Evolutionary conservation across 2,888 invertebrate species (phyloP), one percentile per base, ranked within the genome.

Genomic region (Pocota personata): DNA sequence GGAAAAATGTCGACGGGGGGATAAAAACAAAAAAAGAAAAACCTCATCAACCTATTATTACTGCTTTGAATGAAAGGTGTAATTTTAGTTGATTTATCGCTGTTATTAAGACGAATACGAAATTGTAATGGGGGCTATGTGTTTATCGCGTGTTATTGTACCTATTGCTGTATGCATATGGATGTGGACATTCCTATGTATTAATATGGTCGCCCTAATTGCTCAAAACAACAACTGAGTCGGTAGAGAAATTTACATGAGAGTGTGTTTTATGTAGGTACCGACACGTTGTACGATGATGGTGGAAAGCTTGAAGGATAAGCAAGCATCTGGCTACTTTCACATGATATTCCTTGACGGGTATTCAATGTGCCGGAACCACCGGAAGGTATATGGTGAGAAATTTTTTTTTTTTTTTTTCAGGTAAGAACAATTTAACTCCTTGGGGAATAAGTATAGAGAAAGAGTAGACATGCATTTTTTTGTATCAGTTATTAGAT

Each of bases 41-140:
- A 37, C 66, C 71, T 35, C 75, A 80, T 86, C 76, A 82, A 77
- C 82, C 72, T 86, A 86, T 86, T 86, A 86, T 86, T 86, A 86
- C 67, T 21, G 71, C 52, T 72, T 72, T 90, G 89, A 90, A 90
- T 90, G 91, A 92, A 92, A 91, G 92, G 89, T 90, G 90, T 90
- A 91, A 92, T 91, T 92, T 86, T 91, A 88, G 87, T 89, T 91
- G 91, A 92, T 91, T 91, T 92, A 91, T 91, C 88, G 89, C 90
- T 88, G 89, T 91, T 90, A 91, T 90, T 91, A 90, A 90, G 90
- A 89, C 89, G 90, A 78, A 89, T 86, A 82, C 80, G 72, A 86
- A 86, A 72, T 66, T 60, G 72, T 86, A 82, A 86, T 77, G 60
- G 76, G 46, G 60, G 58, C 75, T 79, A 66, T 57, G 40, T 72